Base-by-base conservation (phyloP, 2,113 vertebrate genomes). In the Scolopax mira region DNA sequence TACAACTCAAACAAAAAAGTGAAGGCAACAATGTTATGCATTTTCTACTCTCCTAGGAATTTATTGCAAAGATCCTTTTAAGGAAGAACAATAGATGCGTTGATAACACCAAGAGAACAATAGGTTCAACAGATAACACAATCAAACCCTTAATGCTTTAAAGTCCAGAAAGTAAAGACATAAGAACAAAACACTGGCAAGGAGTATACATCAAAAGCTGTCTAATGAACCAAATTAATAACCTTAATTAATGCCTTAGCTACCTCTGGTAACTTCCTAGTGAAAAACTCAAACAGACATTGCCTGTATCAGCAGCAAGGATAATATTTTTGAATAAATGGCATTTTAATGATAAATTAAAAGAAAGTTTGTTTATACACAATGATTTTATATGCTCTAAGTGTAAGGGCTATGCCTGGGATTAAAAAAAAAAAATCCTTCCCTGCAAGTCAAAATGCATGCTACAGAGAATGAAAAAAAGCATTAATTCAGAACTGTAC, bases 181-280 rank as follows among this genome's bases (percentile, higher is more conserved):
- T 17, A 79, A 72, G 79, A 93, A 79, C 31, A 79, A 62, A 80
- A 71, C 48, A 61, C 10, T 77, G 64, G 42, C 54, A 83, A 44
- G 35, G 35, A 85, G 13, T 28, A 82, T 15, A 79, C 24, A 72
- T 88, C 48, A 91, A 80, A 79, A 83, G 49, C 46, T 85, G 75
- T 46, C 67, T 78, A 96, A 97, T 85, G 66, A 93, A 77, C 51
- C 49, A 52, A 84, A 88, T 58, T 3, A 94, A 87, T 90, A 83
- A 91, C 61, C 48, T 90, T 94, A 95, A 93, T 93, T 82, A 89
- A 51, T 57, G 28, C 31, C 87, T 90, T 79, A 91, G 46, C 74
- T 39, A 44, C 79, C 49, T 66, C 71, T 82, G 64, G 28, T 72
- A 85, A 46, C 25, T 72, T 81, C 30, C 10, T 28, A 75, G 14